Evolutionary conservation across 1,140 invertebrate genomes (phyloP).

Genomic region (Drosophila bocki): DNA sequence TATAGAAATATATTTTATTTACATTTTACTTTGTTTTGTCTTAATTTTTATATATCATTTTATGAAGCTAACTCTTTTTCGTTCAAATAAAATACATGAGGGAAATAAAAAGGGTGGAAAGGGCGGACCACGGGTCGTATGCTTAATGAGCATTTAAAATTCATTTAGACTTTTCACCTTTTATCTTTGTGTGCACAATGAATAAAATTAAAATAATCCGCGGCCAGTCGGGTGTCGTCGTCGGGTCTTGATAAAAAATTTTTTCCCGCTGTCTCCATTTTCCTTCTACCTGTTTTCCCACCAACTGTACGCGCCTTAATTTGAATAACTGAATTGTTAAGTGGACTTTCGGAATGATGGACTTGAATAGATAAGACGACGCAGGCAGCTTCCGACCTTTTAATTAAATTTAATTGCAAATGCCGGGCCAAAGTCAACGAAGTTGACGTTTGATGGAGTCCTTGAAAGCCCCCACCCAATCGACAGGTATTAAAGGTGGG

Average conservation of each 20-base stretch:
- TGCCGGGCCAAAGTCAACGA: conserved; percentile 39
- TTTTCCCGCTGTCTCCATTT: conserved; percentile 35
- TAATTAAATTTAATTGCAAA: conserved; percentile 84
- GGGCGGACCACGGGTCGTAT: conserved; percentile 34
- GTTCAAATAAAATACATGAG: conserved; percentile 12
- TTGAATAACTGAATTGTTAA: conserved; percentile 83
- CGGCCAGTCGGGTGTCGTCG: conserved; percentile 37
- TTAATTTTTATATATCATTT: conserved; percentile 14
- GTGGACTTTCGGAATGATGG: conserved; percentile 71
- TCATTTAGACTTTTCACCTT: conserved; percentile 82
- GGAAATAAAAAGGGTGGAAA: not conserved
- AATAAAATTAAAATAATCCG: conserved; percentile 83
- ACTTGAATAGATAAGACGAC: conserved; percentile 49
- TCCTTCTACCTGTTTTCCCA: conserved; percentile 9
- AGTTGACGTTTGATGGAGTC: conserved; percentile 62
- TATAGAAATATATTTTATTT: too few species aligned
- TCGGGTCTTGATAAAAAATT: conserved; percentile 62
- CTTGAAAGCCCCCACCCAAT: not conserved
- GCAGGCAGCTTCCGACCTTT: conserved; percentile 61
- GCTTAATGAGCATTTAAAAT: conserved; percentile 73
- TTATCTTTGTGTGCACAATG: conserved; percentile 81
- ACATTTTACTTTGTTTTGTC: too few species aligned
- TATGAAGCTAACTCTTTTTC: conserved; percentile 11
- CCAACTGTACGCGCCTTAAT: conserved; percentile 46
- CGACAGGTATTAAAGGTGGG: conserved; percentile 9